Base-by-base conservation (phyloP, 37 sponge, comb jelly and placozoan species). In the Mnemiopsis leidyi region DNA sequence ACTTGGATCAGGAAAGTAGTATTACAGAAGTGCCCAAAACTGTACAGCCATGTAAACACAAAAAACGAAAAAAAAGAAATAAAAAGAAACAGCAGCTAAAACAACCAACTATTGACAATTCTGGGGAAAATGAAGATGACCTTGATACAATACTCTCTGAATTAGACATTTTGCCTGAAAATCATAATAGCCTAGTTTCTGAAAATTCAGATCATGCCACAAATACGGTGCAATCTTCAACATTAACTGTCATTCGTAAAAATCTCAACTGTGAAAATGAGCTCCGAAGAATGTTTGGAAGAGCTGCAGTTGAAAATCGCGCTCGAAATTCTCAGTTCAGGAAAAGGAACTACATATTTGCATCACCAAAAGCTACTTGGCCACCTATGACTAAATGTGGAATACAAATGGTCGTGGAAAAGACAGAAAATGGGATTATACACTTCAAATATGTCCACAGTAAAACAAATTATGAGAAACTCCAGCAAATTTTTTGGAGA, bases 231-330 rank as follows among this genome's bases (percentile, higher is more conserved):
- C 61, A 48, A 48, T 48, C 61, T 13, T 39, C 90, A 38, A 33
- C 36, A 2, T 40, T 85, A 21, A 38, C 61, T 1, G 90, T 85
- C 3, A 38, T 38, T 39, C 32, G 90, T 0, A 85, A 85, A 85
- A 23, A 76, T 71, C 83, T 97, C 82, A 97, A 94, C 95, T 94
- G 95, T 92, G 95, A 97, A 0, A 96, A 94, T 93, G 98, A 97
- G 71, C 95, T 97, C 95, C 85, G 94, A 93, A 92, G 96, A 92
- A 96, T 96, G 92, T 97, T 97, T 96, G 98, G 98, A 0, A 95
- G 97, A 26, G 93, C 93, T 77, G 97, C 94, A 25, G 96, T 96
- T 38, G 61, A 21, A 0, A 34, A 34, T 32, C 7, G 73, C 7
- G 73, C 24, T 2, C 32, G 90, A 18, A 25, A 25, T n/a, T 36